phyloP scores from a whole-genome alignment of 1,140 invertebrate genomes.

The Druon quercuslanigerum region DNA sequence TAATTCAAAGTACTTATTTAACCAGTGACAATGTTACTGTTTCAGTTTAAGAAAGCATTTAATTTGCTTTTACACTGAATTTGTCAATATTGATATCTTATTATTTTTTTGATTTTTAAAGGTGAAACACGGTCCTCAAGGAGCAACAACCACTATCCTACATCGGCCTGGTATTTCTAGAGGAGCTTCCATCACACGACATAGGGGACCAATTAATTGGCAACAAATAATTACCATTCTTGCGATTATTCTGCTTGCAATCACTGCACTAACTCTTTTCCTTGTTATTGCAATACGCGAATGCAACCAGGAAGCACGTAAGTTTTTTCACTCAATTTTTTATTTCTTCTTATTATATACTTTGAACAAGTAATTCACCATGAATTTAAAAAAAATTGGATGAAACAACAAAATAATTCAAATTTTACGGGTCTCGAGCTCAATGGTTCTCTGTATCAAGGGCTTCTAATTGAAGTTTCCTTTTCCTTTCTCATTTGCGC shows the following conservation, averaged over 20 bases:
- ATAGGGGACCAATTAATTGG: constrained; percentile 57
- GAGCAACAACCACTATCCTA: constrained; percentile 59
- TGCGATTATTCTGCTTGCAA: constrained; percentile 61
- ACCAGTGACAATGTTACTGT: no score
- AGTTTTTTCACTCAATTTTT: constrained; percentile 42
- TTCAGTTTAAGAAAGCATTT: no score
- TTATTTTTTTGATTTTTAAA: constrained; percentile 35
- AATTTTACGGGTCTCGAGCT: no score
- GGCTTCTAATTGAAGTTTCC: no score
- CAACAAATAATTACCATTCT: constrained; percentile 65
- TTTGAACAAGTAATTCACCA: not conserved
- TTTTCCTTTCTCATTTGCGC: no score
- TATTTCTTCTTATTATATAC: not conserved
- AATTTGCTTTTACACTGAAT: no score
- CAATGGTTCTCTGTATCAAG: no score
- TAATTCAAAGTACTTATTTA: no score
- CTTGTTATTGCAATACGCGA: constrained; percentile 60
- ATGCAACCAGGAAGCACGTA: constrained; percentile 60
- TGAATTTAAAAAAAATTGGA: not conserved
- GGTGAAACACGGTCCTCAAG: constrained; percentile 63
- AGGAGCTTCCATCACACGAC: constrained; percentile 62
- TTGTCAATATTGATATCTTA: not conserved
- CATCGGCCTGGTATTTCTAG: constrained; percentile 58
- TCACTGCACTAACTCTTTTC: constrained; percentile 64
- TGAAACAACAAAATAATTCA: no score